Conservation (phyloP, 1,140 invertebrate species). For the Antheraea pernyi region DNA sequence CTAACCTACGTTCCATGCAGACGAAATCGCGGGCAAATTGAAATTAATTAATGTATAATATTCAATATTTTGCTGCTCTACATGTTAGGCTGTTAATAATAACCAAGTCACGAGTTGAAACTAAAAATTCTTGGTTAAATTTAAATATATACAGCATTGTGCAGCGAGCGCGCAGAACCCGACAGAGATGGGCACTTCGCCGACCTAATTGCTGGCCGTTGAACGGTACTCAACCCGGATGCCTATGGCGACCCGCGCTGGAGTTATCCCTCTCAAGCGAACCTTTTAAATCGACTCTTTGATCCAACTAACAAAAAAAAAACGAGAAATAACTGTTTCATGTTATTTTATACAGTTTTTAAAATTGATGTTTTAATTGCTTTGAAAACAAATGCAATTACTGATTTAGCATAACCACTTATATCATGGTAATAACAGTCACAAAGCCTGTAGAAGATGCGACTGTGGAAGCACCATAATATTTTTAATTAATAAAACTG, state of each 20-base stretch:
- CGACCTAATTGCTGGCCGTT: constrained; percentile 53
- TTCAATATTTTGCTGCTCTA: no score
- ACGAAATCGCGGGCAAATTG: no score
- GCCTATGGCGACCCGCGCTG: constrained; percentile 32
- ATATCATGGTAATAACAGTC: no score
- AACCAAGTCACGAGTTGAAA: background rate
- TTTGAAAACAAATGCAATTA: no score
- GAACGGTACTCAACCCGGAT: constrained; percentile 56
- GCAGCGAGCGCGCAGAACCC: background rate
- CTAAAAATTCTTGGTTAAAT: background rate
- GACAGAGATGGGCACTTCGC: background rate
- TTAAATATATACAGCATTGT: background rate
- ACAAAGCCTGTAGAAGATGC: no score
- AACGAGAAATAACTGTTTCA: background rate
- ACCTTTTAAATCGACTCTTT: background rate
- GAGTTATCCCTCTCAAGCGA: constrained; percentile 14
- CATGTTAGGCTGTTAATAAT: no score
- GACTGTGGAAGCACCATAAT: no score
- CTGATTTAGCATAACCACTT: no score
- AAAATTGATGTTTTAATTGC: no score
- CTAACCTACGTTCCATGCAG: no score
- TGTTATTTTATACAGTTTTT: no score
- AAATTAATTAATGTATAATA: background rate
- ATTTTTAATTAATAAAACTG: no score
- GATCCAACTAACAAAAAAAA: background rate